Conservation (phyloP, 1,140 invertebrate species). For the Bicyclus anynana region DNA sequence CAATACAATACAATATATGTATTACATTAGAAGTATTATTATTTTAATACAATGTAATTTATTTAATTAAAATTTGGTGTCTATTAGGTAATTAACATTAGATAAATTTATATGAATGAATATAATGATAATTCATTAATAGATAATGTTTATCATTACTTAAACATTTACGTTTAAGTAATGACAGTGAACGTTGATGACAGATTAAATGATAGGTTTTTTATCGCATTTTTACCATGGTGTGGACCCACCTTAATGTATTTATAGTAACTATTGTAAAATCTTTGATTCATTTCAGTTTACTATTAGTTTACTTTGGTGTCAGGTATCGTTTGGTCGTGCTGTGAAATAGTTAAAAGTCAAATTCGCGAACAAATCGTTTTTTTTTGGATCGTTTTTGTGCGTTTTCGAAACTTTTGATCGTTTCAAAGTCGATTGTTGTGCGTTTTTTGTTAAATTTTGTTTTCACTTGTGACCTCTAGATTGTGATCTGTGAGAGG, state of each 20-base stretch:
- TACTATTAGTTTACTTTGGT: conserved; percentile 26
- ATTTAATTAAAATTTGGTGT: too few relatives aligned
- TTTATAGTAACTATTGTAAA: conserved; percentile 6
- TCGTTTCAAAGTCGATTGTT: background rate
- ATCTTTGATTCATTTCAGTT: conserved; percentile 2
- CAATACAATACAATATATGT: too few relatives aligned
- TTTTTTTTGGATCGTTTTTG: background rate
- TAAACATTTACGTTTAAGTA: too few relatives aligned
- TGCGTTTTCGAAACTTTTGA: background rate
- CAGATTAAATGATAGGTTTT: background rate
- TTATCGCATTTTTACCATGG: background rate
- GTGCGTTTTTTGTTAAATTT: conserved; percentile 4
- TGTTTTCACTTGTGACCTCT: background rate
- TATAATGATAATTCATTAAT: too few relatives aligned
- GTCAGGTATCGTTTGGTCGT: conserved; percentile 21
- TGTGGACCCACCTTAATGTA: background rate
- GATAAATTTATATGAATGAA: too few relatives aligned
- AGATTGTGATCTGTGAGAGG: too few relatives aligned
- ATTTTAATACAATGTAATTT: too few relatives aligned
- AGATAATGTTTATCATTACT: too few relatives aligned
- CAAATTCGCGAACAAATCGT: background rate
- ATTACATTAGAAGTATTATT: too few relatives aligned
- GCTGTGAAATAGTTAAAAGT: conserved; percentile 12
- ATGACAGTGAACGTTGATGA: background rate
- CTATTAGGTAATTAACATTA: too few relatives aligned